Evolutionary conservation across 2,113 vertebrate species (phyloP), one percentile per base, ranked within the genome.

Genomic region (Delphinapterus leucas): DNA sequence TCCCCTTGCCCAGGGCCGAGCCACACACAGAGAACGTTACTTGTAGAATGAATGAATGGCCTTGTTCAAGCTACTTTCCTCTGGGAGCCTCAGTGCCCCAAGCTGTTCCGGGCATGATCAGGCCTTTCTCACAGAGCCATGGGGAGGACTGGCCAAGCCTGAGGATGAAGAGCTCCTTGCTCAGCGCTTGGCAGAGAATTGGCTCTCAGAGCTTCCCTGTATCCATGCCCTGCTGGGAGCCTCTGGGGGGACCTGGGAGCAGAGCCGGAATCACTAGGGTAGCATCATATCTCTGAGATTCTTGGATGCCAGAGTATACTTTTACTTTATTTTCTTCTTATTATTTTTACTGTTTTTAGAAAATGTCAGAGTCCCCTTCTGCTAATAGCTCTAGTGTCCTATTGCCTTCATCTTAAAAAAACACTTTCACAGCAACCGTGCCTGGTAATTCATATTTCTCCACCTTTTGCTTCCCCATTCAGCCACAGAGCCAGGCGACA

Each of bases 381-480:
- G 8, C 20, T 80, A 80, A 74, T 20, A 67, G 55, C 28, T 53
- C 15, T 26, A 14, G 9, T 1, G 8, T 70, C 77, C 67, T 96
- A 13, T 33, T 25, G 4, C 4, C 60, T 88, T 91, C 65, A 49
- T 49, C 20, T 36, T 93, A 49, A 47, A 93, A 33, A 33, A 89
- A 53, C 84, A 71, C 92, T 96, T 97, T 81, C 82, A 93, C 4
- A 84, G 2, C 60, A 18, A 4, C 81, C 2, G 1, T 90, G n/a
- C 33, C 53, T 90, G 41, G 18, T 74, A 90, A 96, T 44, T 79
- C 65, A 94, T 82, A 92, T 77, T 94, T 91, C 93, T 92, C n/a
- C 74, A 36, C 58, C 31, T 96, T 33, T 94, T 28, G 79, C 33
- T 41, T 98, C 89, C 25, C 67, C 90, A 65, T 18, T 86, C 67